These are phyloP conservation scores for Arctocebus calabarensis DNA, from an alignment of 2,797 vertebrate species.

Conservation along the genomic window DNA sequence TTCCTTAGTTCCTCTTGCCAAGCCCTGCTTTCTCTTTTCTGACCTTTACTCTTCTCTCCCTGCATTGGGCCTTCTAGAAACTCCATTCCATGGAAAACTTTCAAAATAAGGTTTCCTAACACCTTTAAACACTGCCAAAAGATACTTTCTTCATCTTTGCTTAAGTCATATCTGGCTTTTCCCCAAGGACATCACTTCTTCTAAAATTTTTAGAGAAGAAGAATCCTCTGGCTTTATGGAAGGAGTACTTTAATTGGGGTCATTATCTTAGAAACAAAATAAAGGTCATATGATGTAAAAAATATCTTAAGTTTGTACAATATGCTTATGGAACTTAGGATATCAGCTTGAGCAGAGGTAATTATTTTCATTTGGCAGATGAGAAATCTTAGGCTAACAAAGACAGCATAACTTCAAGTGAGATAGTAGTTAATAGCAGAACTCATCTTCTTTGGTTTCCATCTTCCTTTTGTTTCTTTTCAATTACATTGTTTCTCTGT, in stretches of 20 bases:
- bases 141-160: not conserved
- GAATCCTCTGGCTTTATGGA: not conserved
- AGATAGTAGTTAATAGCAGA: not conserved
- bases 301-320: not conserved
- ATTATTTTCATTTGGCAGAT: not conserved
- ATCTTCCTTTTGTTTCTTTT: not conserved
- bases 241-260: not conserved
- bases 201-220: not conserved
- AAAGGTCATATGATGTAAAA: not conserved
- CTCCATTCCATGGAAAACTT: not conserved
- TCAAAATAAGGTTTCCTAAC: not conserved
- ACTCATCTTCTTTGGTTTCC: not conserved
- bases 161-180: not conserved
- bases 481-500: not conserved
- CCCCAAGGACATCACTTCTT: accelerated
- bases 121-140: not conserved
- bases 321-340: not conserved
- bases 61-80: not conserved
- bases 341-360: not conserved
- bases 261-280: not conserved
- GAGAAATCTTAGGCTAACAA: not conserved
- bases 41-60: not conserved
- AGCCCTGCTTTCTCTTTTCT: not conserved
- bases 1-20: not conserved
- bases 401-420: not conserved